Percentiles rank a stretch among this genome's conserved stretches.
Conservation (phyloP, 2,797 vertebrate species). For the Siniperca undulata region DNA sequence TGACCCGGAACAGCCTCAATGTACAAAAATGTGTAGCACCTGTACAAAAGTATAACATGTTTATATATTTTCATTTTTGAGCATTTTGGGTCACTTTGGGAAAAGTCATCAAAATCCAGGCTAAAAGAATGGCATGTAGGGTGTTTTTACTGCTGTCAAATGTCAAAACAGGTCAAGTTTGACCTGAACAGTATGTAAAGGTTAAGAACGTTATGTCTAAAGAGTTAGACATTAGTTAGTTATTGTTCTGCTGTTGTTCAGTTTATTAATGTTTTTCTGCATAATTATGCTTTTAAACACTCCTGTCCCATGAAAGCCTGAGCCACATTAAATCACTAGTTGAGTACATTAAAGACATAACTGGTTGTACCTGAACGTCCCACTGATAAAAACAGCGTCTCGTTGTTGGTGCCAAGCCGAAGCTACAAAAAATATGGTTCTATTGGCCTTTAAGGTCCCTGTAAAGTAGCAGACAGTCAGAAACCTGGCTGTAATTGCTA, state of each 20-base stretch:
- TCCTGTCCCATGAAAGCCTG: background rate
- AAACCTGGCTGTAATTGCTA: background rate
- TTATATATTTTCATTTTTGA: too few species aligned
- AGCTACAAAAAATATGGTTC: background rate
- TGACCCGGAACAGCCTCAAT: too few species aligned
- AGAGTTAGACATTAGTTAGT: background rate
- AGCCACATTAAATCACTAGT: background rate
- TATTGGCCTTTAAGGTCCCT: background rate
- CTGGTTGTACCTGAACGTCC: background rate
- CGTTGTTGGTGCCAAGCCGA: background rate
- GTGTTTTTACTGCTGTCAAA: too few species aligned
- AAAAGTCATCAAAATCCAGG: too few species aligned
- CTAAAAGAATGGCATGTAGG: too few species aligned
- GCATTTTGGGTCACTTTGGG: too few species aligned
- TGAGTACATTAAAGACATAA: background rate
- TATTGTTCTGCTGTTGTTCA: background rate
- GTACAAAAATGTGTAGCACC: too few species aligned
- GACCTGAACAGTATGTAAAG: too few species aligned
- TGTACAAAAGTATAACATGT: too few species aligned
- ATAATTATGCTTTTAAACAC: background rate
- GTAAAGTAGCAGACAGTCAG: background rate
- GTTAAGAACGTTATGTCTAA: too few species aligned
- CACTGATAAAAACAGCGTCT: too few species aligned
- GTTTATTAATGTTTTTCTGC: background rate
- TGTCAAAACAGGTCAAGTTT: too few species aligned